Evolutionary conservation across 2,797 vertebrate genomes (phyloP).

Genomic region (Gobionotothen gibberifrons): DNA sequence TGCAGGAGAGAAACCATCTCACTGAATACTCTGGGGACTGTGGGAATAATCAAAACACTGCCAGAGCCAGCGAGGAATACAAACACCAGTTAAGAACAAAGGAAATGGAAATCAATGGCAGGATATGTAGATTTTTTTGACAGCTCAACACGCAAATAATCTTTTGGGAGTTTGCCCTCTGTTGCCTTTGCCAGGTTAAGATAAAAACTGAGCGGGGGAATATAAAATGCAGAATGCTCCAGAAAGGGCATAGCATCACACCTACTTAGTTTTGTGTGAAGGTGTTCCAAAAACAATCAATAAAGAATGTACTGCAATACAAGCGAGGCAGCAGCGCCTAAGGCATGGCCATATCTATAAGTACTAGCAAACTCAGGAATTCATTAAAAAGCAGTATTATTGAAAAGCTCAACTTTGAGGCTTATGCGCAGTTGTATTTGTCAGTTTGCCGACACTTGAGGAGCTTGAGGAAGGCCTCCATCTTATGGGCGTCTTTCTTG

Average conservation of each 20-base stretch:
- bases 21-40: slow-evolving; percentile 70
- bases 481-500: slow-evolving; percentile 85
- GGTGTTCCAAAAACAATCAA: slow-evolving; percentile 75
- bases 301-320: slow-evolving; percentile 63
- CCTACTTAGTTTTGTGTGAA: slow-evolving; percentile 72
- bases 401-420: slow-evolving; percentile 32
- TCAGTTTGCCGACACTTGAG: slow-evolving; percentile 83
- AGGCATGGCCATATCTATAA: slow-evolving; percentile 70
- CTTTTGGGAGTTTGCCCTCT: slow-evolving; percentile 71
- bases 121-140: slow-evolving; percentile 78
- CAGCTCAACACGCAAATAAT: slow-evolving; percentile 70
- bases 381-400: slow-evolving; percentile 61
- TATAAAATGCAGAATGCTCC: slow-evolving; percentile 57
- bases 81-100: slow-evolving; percentile 80
- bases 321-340: slow-evolving; percentile 49
- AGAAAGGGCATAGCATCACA: slow-evolving; percentile 67
- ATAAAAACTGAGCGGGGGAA: slow-evolving; percentile 63
- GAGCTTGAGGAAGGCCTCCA: slow-evolving; percentile 85
- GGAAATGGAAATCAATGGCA: slow-evolving; percentile 77
- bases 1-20: slow-evolving; percentile 74
- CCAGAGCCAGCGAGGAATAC: slow-evolving; percentile 68
- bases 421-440: slow-evolving; percentile 74
- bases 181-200: slow-evolving; percentile 68
- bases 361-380: slow-evolving; percentile 54
- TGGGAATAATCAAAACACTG: slow-evolving; percentile 75